phyloP scores from a whole-genome alignment of 2,113 vertebrate genomes.

The Rattus rattus region DNA sequence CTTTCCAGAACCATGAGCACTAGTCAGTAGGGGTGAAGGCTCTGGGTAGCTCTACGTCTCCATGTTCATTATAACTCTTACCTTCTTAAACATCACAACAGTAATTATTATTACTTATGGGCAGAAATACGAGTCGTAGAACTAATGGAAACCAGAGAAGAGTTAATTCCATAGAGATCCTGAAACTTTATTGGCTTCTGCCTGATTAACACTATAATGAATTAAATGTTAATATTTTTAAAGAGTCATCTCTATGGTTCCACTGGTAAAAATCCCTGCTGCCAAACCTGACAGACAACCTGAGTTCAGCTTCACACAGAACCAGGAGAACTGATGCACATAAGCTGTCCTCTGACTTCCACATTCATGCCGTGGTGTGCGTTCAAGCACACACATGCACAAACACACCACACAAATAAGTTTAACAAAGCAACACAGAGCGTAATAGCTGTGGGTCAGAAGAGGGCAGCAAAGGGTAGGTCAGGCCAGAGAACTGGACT shows the following conservation, averaged over 20 bases:
- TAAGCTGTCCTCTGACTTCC: not conserved
- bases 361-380: not conserved
- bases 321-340: not conserved
- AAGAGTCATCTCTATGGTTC: not conserved
- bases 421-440: not conserved
- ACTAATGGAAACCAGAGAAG: not conserved
- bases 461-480: slow-evolving; percentile 72
- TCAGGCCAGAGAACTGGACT: not conserved
- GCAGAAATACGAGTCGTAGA: not conserved
- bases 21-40: not conserved
- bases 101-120: not conserved
- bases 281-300: not conserved
- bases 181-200: not conserved
- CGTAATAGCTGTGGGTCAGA: slow-evolving; percentile 33
- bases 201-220: not conserved
- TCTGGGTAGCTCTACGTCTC: not conserved
- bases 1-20: not conserved
- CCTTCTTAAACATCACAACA: not conserved
- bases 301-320: not conserved
- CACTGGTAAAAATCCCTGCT: not conserved
- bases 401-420: not conserved
- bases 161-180: not conserved
- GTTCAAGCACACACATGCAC: not conserved
- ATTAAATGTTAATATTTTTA: not conserved
- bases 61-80: not conserved